Percentiles rank a stretch among this genome's conserved stretches.
These are phyloP conservation scores for Uropsilus gracilis DNA, from an alignment of 2,113 vertebrate genomes.

Conservation along the genomic window DNA sequence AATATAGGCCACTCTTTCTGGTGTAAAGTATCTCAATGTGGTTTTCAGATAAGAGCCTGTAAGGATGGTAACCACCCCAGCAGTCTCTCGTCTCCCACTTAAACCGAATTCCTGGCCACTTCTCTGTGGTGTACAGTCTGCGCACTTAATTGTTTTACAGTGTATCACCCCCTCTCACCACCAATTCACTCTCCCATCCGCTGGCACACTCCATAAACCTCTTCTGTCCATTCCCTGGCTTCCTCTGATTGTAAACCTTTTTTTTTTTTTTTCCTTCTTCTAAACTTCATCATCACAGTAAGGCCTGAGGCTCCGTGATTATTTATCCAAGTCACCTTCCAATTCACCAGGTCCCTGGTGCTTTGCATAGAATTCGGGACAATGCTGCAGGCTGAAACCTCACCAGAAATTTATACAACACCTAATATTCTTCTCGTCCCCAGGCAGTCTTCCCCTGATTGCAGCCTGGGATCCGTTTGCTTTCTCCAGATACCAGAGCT, in stretches of 20 bases:
- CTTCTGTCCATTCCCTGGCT: conserved; percentile 57
- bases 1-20: too few species aligned
- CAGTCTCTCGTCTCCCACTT: background rate
- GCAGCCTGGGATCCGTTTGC: conserved; percentile 59
- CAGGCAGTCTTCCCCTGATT: conserved; percentile 52
- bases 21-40: too few species aligned
- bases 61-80: background rate
- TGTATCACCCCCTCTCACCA: background rate
- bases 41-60: background rate
- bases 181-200: background rate
- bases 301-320: conserved; percentile 64
- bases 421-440: conserved; percentile 52
- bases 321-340: conserved; percentile 70
- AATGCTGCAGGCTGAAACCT: conserved; percentile 73
- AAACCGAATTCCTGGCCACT: conserved; percentile 48
- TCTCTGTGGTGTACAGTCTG: background rate
- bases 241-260: background rate
- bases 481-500: conserved; percentile 64
- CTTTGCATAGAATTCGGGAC: conserved; percentile 78
- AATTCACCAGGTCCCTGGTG: conserved; percentile 57
- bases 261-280: background rate
- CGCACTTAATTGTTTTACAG: conserved; percentile 55
- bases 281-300: conserved; percentile 58
- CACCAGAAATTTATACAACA: conserved; percentile 59
- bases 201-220: background rate